A percentile compares a stretch with the other conserved stretches of the same genome.
phyloP scores from a whole-genome alignment of 1,140 invertebrate species.

The Drosophila miranda region DNA sequence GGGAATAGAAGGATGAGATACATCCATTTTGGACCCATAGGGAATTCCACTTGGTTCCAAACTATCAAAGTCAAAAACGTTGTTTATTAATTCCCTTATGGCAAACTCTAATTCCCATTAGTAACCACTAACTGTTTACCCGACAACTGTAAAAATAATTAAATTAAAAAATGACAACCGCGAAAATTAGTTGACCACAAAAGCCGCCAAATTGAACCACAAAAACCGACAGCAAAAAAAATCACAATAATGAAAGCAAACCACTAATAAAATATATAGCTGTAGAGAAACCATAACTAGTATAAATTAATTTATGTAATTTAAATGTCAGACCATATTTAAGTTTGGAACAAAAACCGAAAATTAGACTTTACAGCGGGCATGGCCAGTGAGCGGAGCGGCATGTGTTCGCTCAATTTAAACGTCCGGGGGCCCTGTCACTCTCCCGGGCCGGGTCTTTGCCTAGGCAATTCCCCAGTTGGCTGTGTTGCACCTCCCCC shows the following conservation, averaged over 20 bases:
- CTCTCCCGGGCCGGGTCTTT: conserved; percentile 28
- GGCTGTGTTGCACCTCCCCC: background rate
- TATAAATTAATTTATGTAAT: conserved; percentile 75
- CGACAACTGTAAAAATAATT: conserved; percentile 37
- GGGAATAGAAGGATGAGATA: background rate
- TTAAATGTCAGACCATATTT: conserved; percentile 57
- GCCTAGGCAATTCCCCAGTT: conserved; percentile 33
- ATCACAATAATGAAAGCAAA: conserved; percentile 4
- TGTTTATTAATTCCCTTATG: conserved; percentile 6
- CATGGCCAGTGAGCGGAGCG: background rate
- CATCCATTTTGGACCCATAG: background rate
- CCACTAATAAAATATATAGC: conserved; percentile 45
- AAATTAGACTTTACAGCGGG: conserved; percentile 42
- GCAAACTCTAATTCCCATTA: background rate
- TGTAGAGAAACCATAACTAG: conserved; percentile 48
- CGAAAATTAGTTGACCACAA: conserved; percentile 68
- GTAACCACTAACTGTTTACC: conserved; percentile 13
- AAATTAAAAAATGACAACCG: conserved; percentile 59
- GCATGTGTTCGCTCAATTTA: conserved; percentile 50
- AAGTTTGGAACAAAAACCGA: conserved; percentile 32
- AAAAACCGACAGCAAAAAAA: conserved; percentile 3
- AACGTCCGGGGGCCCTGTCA: conserved; percentile 46
- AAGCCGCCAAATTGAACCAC: conserved; percentile 20
- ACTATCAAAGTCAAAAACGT: background rate
- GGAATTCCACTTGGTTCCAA: background rate